Conservation (phyloP, 1,140 invertebrate species). For the Vanessa atalanta region DNA sequence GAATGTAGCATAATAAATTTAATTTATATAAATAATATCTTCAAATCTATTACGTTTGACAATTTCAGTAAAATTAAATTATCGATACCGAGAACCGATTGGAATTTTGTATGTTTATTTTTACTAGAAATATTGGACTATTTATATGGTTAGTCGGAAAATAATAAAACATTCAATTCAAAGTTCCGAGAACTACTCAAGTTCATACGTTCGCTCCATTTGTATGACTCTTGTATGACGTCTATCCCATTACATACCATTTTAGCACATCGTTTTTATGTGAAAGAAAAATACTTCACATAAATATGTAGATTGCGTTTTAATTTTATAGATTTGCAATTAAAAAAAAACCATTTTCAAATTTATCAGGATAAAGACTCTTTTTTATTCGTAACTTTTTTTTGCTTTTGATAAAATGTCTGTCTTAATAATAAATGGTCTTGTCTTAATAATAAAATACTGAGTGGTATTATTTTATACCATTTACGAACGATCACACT, state of each 20-base stretch:
- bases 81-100: too few species aligned
- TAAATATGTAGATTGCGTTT: too few species aligned
- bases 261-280: neutral
- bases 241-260: neutral
- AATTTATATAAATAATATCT: neutral
- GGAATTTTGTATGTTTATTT: neutral
- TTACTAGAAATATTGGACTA: conserved; percentile 1
- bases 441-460: too few species aligned
- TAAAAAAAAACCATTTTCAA: neutral
- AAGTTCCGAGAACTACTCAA: conserved; percentile 15
- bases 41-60: too few species aligned
- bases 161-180: neutral
- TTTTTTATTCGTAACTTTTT: too few species aligned
- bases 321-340: too few species aligned
- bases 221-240: conserved; percentile 8
- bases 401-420: too few species aligned
- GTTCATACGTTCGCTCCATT: conserved; percentile 1
- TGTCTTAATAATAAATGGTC: too few species aligned
- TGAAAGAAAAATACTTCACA: neutral
- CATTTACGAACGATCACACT: too few species aligned
- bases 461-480: too few species aligned
- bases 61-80: too few species aligned
- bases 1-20: neutral
- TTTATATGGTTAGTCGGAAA: neutral
- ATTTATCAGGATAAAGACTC: neutral